Evolutionary conservation across 1,140 invertebrate genomes (phyloP), one percentile per base, ranked within the genome.

Genomic region (Spodoptera litura): DNA sequence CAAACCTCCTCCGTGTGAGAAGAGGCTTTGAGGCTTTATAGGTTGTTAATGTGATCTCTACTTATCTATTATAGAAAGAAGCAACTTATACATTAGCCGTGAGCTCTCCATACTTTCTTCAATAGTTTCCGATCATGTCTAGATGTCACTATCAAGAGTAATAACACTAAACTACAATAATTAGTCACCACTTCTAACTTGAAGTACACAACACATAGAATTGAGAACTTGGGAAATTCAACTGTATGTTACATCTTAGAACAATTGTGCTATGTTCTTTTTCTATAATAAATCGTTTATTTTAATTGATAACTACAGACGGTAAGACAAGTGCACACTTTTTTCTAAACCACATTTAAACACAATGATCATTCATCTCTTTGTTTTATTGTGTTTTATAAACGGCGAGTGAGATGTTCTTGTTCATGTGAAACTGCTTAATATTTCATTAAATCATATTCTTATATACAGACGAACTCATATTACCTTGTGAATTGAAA

Each of bases 221-320:
- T 66, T 66, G 62, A 25, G 62, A 49, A 66, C 62, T 66, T 25
- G 62, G 49, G 62, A 66, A 66, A 66, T 25, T 10, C 62, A 20
- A 49, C 15, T 20, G 62, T 49, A 11, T 49, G 0, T 12, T 20
- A 64, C 35, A 66, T 49, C 62, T 12, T 20, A 66, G 62, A 66
- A 66, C 62, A 25, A 66, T 66, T 9, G 62, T 66, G 44, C 38
- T 5, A 27, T 3, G 61, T 64, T 44, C n/a, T 20, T 15, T 38
- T 49, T 25, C 49, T 49, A 11, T 20, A 38, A 64, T 64, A 38
- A 13, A 62, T 64, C 20, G 44, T 15, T 44, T 49, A 15, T 20
- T 66, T 66, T 66, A 2, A 66, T 66, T 66, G n/a, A 66, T 38
- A 3, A 12, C 3, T 9, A 12, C 38, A 20, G 62, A 66, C 2